A percentile compares a stretch with the other conserved stretches of the same genome.
Evolutionary conservation across 1,140 invertebrate species (phyloP).

Genomic region (Musca domestica): DNA sequence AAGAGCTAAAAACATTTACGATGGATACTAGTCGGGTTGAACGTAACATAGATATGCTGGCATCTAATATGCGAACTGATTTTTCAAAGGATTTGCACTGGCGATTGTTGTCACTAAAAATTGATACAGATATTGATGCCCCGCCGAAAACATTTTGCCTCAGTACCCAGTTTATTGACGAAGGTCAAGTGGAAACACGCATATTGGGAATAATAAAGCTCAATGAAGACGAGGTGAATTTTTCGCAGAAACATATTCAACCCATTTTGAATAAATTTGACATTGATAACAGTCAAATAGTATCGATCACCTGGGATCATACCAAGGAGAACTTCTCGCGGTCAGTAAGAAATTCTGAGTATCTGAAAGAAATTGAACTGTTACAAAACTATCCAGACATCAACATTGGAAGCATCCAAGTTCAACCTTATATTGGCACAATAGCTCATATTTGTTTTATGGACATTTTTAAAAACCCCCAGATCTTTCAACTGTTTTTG

Average conservation of each 20-base stretch:
- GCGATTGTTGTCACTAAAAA: background rate
- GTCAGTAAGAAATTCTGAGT: background rate
- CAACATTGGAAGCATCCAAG: background rate
- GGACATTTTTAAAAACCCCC: background rate
- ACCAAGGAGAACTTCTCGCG: background rate
- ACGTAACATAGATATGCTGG: background rate
- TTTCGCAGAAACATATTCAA: background rate
- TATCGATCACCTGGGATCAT: background rate
- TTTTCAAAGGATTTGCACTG: background rate
- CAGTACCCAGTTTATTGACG: background rate
- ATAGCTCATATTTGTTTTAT: background rate
- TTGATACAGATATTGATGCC: background rate
- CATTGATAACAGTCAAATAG: background rate
- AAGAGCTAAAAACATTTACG: background rate
- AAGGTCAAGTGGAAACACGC: background rate
- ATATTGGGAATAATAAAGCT: background rate
- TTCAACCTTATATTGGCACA: background rate
- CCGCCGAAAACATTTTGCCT: background rate
- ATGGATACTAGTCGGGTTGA: background rate
- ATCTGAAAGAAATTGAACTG: background rate
- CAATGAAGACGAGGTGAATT: background rate
- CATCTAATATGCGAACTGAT: background rate
- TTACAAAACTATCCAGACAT: background rate
- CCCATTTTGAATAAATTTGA: background rate
- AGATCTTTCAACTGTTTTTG: background rate